phyloP scores from a whole-genome alignment of 2,797 vertebrate genomes.

The Okamejei kenojei region DNA sequence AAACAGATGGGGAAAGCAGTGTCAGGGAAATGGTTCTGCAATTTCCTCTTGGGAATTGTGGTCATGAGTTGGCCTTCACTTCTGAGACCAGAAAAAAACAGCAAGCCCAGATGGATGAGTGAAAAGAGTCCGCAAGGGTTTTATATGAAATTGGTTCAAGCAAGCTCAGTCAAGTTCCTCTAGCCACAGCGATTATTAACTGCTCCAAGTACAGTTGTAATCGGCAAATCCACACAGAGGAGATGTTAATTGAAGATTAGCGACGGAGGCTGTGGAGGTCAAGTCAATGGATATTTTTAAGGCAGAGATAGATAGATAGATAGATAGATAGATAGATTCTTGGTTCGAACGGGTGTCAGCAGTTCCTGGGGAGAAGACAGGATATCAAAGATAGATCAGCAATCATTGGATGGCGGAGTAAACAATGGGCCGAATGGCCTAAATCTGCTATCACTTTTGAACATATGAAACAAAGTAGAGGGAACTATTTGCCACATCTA shows the following conservation, averaged over 20 bases:
- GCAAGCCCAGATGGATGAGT: not conserved
- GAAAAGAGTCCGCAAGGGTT: not conserved
- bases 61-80: not conserved
- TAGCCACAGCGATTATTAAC: not conserved
- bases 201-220: not conserved
- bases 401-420: too few relatives aligned
- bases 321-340: too few relatives aligned
- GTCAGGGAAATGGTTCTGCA: not conserved
- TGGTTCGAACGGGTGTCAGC: too few relatives aligned
- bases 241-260: not conserved
- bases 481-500: too few relatives aligned
- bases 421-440: too few relatives aligned
- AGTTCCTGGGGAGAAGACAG: too few relatives aligned
- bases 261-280: too few relatives aligned
- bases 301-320: too few relatives aligned
- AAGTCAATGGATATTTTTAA: too few relatives aligned
- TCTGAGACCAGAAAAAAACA: not conserved
- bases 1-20: not conserved
- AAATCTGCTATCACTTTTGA: too few relatives aligned
- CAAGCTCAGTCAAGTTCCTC: not conserved
- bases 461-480: not conserved
- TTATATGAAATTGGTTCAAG: not conserved
- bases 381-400: too few relatives aligned
- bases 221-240: not conserved
- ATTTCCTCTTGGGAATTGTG: not conserved